Base-by-base conservation (phyloP, 1,140 invertebrate species). In the Panonychus citri region DNA sequence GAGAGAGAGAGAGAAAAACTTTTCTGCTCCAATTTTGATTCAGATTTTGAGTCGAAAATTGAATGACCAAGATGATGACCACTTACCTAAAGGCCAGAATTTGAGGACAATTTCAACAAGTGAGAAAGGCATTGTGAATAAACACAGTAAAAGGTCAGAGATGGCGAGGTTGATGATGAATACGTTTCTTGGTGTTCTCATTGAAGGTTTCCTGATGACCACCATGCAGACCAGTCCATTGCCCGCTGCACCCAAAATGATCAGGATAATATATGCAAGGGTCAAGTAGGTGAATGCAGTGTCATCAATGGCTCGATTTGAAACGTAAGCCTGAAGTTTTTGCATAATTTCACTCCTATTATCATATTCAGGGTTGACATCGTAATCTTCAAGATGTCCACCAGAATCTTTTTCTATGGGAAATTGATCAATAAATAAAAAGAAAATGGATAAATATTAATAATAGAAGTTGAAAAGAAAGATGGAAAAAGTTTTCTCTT, bases 141-240 rank as follows among this genome's bases (percentile, higher is more conserved):
- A 72, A 66, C 84, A 88, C 15, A 88, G 72, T 19, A 86, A 73
- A 2, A 86, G 73, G 71, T 88, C 84, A 21, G 83, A 85, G 10
- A 85, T 79, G 8, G 85, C 84, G 61, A 87, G 27, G 24, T 88
- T 89, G n/a, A 86, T 77, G 57, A 89, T 87, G 69, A 88, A 87
- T 66, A 87, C 79, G 70, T 89, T 88, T 13, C 84, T 70, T 12
- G 83, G 81, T 26, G 84, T 87, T 28, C 83, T 69, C 83, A 89
- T 87, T 17, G 77, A 75, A 26, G 82, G 77, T 65, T 86, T 86
- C 53, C 80, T 70, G 24, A 81, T 75, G 15, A 82, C 81, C 28
- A 80, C 81, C 58, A 78, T 75, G 60, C 85, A 82, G 54, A 87
- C 83, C 5, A 88, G 71, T 19, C 76, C 77, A 69, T 87, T 87